Percentiles rank a stretch among this genome's conserved stretches.
phyloP scores from a whole-genome alignment of 1,140 invertebrate genomes.

The Liolophura sinensis region DNA sequence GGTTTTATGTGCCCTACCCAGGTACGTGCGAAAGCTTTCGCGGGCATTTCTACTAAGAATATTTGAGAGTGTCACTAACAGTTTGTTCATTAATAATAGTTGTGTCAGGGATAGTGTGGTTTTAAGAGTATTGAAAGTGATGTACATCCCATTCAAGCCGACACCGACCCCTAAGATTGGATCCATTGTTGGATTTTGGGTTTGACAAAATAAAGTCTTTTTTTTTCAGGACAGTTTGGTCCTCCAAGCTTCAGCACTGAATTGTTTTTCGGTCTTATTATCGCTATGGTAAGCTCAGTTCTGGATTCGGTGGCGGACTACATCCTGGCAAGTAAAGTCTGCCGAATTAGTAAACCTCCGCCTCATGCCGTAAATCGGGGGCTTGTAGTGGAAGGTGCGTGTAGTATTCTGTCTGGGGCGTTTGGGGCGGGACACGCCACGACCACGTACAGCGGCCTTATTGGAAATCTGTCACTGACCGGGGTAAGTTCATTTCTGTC shows the following conservation, averaged over 20 bases:
- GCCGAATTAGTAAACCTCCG: no score
- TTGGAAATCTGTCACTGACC: slow-evolving; percentile 77
- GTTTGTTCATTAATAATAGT: not conserved
- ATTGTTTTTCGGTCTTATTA: slow-evolving; percentile 34
- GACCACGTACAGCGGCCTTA: slow-evolving; percentile 82
- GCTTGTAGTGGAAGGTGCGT: slow-evolving; percentile 81
- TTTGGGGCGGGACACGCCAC: slow-evolving; percentile 82
- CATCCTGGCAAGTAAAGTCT: not conserved
- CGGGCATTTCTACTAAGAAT: not conserved
- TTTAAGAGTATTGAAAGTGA: not conserved
- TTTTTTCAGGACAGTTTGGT: slow-evolving; percentile 39
- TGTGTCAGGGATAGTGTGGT: not conserved
- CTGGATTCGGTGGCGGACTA: slow-evolving; percentile 56
- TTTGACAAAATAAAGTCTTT: not conserved
- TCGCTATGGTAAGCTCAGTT: slow-evolving; percentile 38
- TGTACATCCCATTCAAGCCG: not conserved
- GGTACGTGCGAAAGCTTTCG: slow-evolving; percentile 54
- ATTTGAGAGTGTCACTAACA: not conserved
- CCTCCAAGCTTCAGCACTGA: slow-evolving; percentile 29
- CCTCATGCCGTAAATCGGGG: slow-evolving; percentile 40
- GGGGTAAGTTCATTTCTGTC: slow-evolving; percentile 45
- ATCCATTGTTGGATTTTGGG: not conserved
- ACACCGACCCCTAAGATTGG: not conserved
- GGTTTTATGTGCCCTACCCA: slow-evolving; percentile 85
- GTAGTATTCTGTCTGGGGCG: slow-evolving; percentile 77